phyloP scores from a whole-genome alignment of 2,113 vertebrate genomes.

The Corynorhinus townsendii region DNA sequence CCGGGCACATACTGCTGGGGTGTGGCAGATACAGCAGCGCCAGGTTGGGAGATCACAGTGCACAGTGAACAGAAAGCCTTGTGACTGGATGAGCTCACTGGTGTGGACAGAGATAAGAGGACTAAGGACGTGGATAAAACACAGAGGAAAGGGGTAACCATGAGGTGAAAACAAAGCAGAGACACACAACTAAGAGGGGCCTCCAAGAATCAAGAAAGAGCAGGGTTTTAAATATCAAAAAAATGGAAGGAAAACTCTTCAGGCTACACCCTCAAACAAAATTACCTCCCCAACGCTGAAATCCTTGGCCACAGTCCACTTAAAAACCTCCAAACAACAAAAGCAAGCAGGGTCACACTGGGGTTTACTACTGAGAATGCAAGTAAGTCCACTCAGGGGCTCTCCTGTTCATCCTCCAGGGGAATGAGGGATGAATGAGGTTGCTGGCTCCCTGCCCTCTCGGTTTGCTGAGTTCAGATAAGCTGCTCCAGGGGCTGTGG shows the following conservation, averaged over 20 bases:
- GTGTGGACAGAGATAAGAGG: background rate
- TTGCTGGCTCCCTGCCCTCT: background rate
- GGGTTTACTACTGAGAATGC: background rate
- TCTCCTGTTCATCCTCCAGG: background rate
- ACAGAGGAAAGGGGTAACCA: background rate
- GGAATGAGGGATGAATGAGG: background rate
- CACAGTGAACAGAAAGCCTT: background rate
- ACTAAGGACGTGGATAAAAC: background rate
- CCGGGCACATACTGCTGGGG: fast-evolving
- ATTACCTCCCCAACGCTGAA: background rate
- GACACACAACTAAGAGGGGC: background rate
- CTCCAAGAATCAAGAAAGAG: background rate
- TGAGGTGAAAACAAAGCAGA: background rate
- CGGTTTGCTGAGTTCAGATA: background rate
- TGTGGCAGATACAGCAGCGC: background rate
- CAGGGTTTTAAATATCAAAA: background rate
- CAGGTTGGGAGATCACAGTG: background rate
- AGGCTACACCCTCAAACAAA: background rate
- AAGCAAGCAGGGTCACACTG: background rate
- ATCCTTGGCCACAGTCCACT: background rate
- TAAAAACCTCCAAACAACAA: background rate
- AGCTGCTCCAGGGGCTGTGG: background rate
- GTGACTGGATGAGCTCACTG: background rate
- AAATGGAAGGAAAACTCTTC: background rate
- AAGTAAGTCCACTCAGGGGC: background rate